Evolutionary conservation across 2,113 vertebrate genomes (phyloP).

Genomic region (Thalassarche chlororhynchos): DNA sequence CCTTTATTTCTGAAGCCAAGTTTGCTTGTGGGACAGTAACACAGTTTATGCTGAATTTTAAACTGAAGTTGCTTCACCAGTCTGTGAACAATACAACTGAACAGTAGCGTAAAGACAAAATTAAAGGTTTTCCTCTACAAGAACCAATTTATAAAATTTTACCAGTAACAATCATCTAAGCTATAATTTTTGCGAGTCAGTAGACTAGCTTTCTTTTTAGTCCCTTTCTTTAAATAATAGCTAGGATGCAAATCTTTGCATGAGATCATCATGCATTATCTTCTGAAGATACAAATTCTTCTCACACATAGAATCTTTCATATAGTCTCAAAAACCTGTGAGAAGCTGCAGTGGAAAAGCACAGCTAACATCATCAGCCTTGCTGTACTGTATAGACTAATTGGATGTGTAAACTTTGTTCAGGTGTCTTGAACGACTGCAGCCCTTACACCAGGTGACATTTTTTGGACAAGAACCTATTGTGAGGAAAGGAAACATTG

Average conservation of each 20-base stretch:
- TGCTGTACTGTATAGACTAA: not conserved
- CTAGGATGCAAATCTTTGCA: not conserved
- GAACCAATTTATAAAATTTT: not conserved
- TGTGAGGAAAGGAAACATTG: conserved; percentile 88
- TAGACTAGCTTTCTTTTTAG: not conserved
- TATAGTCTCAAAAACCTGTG: not conserved
- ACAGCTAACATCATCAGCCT: not conserved
- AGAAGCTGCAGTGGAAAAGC: not conserved
- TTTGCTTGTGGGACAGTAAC: not conserved
- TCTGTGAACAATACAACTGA: not conserved
- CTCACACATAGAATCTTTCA: not conserved
- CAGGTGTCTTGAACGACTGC: conserved; percentile 88
- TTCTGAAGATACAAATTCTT: not conserved
- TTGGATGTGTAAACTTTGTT: not conserved
- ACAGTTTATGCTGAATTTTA: not conserved
- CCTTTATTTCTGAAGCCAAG: not conserved
- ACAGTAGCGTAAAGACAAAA: not conserved
- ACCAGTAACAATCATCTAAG: not conserved
- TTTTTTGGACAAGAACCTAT: conserved; percentile 85
- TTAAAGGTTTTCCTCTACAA: not conserved
- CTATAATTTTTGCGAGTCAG: not conserved
- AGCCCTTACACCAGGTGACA: conserved; percentile 86
- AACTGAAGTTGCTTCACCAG: not conserved
- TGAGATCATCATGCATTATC: not conserved
- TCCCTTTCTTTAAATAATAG: not conserved